These are phyloP conservation scores for Mimas tiliae DNA, from an alignment of 2,888 invertebrate genomes.

Conservation along the genomic window DNA sequence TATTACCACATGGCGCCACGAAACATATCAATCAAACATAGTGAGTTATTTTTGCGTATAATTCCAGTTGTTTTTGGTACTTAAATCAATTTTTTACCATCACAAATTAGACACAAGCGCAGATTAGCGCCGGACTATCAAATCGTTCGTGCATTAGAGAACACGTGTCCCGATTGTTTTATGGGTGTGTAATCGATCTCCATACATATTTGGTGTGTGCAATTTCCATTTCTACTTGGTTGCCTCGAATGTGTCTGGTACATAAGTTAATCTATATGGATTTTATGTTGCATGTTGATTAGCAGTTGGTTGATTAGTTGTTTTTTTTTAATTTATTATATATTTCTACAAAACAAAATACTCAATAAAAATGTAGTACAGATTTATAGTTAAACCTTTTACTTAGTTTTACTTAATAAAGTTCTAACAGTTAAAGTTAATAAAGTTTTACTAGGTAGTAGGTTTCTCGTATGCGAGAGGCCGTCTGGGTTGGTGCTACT, in stretches of 20 bases:
- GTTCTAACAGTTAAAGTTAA: too few relatives aligned
- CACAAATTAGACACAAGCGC: constrained; percentile 9
- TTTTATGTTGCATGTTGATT: neutral
- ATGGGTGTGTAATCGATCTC: constrained; percentile 15
- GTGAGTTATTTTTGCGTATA: neutral
- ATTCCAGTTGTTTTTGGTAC: neutral
- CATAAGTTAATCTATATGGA: neutral
- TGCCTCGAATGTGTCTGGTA: neutral
- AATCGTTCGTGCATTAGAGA: constrained; percentile 47
- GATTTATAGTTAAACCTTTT: too few relatives aligned
- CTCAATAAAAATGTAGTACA: too few relatives aligned
- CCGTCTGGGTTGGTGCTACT: too few relatives aligned
- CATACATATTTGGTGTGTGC: constrained; percentile 6
- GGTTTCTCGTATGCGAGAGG: too few relatives aligned
- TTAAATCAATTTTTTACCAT: constrained; percentile 1
- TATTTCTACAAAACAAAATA: too few relatives aligned
- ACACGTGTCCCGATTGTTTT: constrained; percentile 52
- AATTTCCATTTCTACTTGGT: neutral
- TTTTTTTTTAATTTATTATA: too few relatives aligned
- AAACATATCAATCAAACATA: constrained; percentile 8
- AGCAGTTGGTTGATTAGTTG: neutral
- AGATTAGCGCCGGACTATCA: constrained; percentile 48
- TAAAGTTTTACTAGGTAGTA: too few relatives aligned
- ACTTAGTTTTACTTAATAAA: too few relatives aligned
- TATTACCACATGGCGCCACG: constrained; percentile 5